These are phyloP conservation scores for Drosophila prolongata DNA, from an alignment of 2,888 invertebrate genomes.

Conservation along the genomic window DNA sequence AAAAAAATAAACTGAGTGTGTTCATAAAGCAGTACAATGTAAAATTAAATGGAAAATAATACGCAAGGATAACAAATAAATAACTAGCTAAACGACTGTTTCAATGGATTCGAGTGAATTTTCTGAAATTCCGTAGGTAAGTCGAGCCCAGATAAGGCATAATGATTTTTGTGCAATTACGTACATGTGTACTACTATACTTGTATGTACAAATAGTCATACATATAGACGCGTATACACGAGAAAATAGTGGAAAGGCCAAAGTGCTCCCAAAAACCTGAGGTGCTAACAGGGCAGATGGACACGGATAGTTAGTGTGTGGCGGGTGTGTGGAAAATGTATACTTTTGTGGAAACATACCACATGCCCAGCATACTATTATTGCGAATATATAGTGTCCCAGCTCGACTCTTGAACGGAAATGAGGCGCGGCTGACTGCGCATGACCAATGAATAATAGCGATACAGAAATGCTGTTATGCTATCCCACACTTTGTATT, in stretches of 20 bases:
- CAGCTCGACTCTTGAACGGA: slow-evolving; percentile 22
- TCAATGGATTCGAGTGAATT: slow-evolving; percentile 3
- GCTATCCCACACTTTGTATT: slow-evolving; percentile 26
- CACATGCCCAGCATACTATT: slow-evolving; percentile 17
- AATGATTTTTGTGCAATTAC: slow-evolving; percentile 5
- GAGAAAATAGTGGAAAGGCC: not conserved
- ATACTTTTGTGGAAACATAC: slow-evolving; percentile 3
- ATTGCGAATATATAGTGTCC: slow-evolving; percentile 13
- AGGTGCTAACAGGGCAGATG: not conserved
- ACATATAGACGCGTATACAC: not conserved
- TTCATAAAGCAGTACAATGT: slow-evolving; percentile 53
- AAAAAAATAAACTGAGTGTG: slow-evolving; percentile 61
- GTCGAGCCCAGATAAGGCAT: slow-evolving; percentile 1
- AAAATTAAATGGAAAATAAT: slow-evolving; percentile 14
- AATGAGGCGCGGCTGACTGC: slow-evolving; percentile 60
- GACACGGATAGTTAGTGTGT: not conserved
- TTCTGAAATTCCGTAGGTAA: slow-evolving; percentile 3
- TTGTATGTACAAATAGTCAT: not conserved
- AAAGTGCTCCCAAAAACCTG: not conserved
- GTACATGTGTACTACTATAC: not conserved
- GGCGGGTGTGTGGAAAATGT: slow-evolving; percentile 10
- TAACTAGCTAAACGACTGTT: slow-evolving; percentile 3
- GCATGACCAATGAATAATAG: slow-evolving; percentile 68
- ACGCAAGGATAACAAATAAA: slow-evolving; percentile 14
- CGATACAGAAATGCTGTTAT: slow-evolving; percentile 64